Conservation (phyloP, 2,888 invertebrate genomes). For the Polydesmus complanatus region DNA sequence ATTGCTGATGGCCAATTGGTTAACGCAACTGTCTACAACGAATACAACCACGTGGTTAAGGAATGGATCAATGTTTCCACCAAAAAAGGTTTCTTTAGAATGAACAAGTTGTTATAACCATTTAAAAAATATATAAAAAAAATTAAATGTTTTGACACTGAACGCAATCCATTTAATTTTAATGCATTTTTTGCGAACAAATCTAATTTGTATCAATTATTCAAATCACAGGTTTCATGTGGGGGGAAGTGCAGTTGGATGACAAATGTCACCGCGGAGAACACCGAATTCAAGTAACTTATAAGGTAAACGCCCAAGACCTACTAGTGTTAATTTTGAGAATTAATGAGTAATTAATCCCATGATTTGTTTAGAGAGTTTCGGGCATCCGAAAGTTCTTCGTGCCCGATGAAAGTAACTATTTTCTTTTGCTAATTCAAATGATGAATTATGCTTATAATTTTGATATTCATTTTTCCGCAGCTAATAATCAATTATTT, state of each 20-base stretch:
- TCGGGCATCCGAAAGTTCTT: background rate
- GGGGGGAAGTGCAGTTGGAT: conserved; percentile 1
- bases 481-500: background rate
- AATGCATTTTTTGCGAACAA: background rate
- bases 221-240: conserved; percentile 5
- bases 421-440: background rate
- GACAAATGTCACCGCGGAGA: conserved; percentile 4
- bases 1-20: background rate
- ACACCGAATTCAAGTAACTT: conserved; percentile 4
- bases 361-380: background rate
- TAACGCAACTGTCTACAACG: background rate
- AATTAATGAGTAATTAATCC: background rate
- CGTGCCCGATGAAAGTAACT: conserved; percentile 2
- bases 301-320: background rate
- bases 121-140: no score
- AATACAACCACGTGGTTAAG: background rate
- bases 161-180: background rate
- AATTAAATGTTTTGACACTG: background rate
- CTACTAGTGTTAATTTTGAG: background rate
- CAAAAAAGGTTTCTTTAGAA: background rate
- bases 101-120: no score
- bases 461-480: background rate
- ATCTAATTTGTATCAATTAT: background rate
- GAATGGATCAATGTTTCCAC: background rate
- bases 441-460: background rate